phyloP scores from a whole-genome alignment of 1,140 invertebrate species.

The Rhopalosiphum padi region DNA sequence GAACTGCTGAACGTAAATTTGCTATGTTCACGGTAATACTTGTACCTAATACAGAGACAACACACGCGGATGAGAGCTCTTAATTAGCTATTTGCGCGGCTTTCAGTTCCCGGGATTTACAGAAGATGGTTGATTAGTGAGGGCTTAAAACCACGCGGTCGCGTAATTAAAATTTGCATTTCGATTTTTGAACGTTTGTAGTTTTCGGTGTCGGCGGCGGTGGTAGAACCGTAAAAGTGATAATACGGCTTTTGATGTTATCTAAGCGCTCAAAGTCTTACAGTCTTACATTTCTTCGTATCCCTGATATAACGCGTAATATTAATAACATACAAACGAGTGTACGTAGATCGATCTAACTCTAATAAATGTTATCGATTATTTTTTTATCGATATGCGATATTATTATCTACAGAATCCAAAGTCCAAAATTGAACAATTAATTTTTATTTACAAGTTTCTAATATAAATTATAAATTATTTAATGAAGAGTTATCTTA shows the following conservation, averaged over 20 bases:
- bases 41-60: neutral
- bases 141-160: neutral
- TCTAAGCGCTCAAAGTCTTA: neutral
- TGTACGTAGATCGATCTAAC: neutral
- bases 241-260: neutral
- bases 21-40: neutral
- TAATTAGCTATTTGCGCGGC: neutral
- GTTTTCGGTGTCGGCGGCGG: neutral
- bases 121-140: neutral
- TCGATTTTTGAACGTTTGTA: neutral
- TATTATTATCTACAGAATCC: neutral
- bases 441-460: neutral
- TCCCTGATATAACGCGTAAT: neutral
- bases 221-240: neutral
- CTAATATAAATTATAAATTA: neutral
- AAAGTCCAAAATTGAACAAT: neutral
- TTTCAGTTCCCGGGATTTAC: neutral
- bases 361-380: neutral
- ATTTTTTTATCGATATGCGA: neutral
- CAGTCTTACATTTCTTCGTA: neutral
- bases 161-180: slow-evolving; percentile 11
- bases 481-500: neutral
- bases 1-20: neutral
- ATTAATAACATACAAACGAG: neutral
- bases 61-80: neutral